Evolutionary conservation across 2,888 invertebrate species (phyloP).

Genomic region (Fragum sueziense): DNA sequence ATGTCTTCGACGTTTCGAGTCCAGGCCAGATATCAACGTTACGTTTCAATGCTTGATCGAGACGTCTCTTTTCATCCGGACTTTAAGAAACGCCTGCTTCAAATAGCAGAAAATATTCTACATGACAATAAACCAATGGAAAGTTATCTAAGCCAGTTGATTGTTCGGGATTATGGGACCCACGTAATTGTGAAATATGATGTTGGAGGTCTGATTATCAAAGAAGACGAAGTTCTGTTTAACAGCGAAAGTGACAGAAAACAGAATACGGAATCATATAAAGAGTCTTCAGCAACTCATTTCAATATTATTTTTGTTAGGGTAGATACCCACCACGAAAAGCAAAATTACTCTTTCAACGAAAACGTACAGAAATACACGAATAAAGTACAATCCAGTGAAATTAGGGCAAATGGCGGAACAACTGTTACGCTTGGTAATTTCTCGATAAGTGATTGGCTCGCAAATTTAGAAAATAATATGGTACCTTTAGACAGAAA

Average conservation of each 20-base stretch:
- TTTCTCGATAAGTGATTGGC: slow-evolving; percentile 27
- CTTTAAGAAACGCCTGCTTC: slow-evolving; percentile 38
- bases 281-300: not conserved
- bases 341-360: not conserved
- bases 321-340: not conserved
- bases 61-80: slow-evolving; percentile 38
- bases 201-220: not conserved
- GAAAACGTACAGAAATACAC: not conserved
- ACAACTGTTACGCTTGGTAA: not conserved
- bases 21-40: slow-evolving; percentile 39
- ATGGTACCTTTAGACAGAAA: slow-evolving; percentile 46
- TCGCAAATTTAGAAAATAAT: slow-evolving; percentile 31
- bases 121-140: slow-evolving; percentile 23
- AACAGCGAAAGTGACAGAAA: not conserved
- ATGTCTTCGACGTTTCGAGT: slow-evolving; percentile 29
- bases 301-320: not conserved
- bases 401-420: no score
- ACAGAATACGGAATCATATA: not conserved
- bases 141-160: slow-evolving; percentile 22
- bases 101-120: slow-evolving; percentile 42
- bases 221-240: slow-evolving; percentile 27
- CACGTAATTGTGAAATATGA: not conserved
- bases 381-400: no score
- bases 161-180: not conserved
- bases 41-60: slow-evolving; percentile 25